Evolutionary conservation across 1,140 invertebrate genomes (phyloP).

Genomic region (Drosophila sproati): DNA sequence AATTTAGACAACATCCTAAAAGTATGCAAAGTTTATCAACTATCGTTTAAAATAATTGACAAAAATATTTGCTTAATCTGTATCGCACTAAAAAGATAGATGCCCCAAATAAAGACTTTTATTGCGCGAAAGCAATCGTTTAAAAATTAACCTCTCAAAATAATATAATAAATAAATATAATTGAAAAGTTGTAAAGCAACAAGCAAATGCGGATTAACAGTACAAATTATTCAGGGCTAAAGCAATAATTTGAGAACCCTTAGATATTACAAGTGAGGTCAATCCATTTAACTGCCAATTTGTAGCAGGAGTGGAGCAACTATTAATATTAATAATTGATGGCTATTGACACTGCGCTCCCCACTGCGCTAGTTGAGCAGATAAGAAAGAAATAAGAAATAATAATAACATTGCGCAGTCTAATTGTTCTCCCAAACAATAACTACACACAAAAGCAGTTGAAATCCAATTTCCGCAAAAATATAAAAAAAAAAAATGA

Average conservation of each 20-base stretch:
- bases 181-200: no score
- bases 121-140: no score
- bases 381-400: background rate
- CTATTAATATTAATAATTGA: constrained; percentile 35
- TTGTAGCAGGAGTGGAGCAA: background rate
- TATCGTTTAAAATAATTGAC: no score
- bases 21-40: constrained; percentile 7
- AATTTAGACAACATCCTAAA: background rate
- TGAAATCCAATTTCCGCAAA: constrained; percentile 36
- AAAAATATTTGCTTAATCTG: no score
- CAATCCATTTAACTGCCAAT: background rate
- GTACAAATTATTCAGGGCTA: background rate
- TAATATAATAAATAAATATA: no score
- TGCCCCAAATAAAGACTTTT: no score
- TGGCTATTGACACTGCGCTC: constrained; percentile 15
- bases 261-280: background rate
- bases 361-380: background rate
- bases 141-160: no score
- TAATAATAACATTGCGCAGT: constrained; percentile 3
- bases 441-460: constrained; percentile 18
- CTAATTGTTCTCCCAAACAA: constrained; percentile 23
- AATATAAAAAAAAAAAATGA: constrained; percentile 4
- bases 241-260: background rate
- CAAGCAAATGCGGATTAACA: no score
- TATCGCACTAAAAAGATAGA: no score